Percentiles rank a stretch among this genome's conserved stretches.
phyloP scores from a whole-genome alignment of 2,888 invertebrate species.

The Platycnemis pennipes region DNA sequence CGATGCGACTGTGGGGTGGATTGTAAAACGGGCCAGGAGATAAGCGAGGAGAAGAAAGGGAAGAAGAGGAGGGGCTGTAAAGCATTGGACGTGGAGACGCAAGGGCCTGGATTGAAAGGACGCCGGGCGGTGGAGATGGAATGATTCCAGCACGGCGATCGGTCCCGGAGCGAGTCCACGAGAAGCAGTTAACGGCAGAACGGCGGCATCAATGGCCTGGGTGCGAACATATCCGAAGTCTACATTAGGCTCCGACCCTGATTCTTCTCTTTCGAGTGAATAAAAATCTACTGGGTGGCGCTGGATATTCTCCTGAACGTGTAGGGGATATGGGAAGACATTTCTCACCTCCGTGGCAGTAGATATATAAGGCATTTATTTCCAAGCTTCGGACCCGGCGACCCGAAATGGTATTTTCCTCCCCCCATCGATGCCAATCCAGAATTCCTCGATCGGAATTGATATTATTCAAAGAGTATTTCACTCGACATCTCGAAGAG shows the following conservation, averaged over 20 bases:
- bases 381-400: too few species aligned
- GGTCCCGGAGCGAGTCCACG: background rate
- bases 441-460: background rate
- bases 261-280: background rate
- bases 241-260: background rate
- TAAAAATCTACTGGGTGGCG: background rate
- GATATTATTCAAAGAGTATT: background rate
- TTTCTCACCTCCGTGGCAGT: background rate
- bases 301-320: background rate
- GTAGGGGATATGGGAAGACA: background rate
- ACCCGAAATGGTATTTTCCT: too few species aligned
- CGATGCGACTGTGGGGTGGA: background rate
- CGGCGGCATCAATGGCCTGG: background rate
- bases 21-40: background rate
- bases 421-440: background rate
- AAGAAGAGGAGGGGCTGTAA: background rate
- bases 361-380: background rate
- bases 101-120: background rate
- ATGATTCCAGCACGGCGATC: background rate
- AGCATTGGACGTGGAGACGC: background rate
- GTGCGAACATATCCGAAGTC: background rate
- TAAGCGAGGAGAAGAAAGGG: background rate
- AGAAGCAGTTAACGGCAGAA: background rate
- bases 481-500: background rate
- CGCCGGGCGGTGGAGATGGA: background rate